Evolutionary conservation across 64 coral and sea anemone genomes (phyloP).

Genomic region (Trachythela sp.): DNA sequence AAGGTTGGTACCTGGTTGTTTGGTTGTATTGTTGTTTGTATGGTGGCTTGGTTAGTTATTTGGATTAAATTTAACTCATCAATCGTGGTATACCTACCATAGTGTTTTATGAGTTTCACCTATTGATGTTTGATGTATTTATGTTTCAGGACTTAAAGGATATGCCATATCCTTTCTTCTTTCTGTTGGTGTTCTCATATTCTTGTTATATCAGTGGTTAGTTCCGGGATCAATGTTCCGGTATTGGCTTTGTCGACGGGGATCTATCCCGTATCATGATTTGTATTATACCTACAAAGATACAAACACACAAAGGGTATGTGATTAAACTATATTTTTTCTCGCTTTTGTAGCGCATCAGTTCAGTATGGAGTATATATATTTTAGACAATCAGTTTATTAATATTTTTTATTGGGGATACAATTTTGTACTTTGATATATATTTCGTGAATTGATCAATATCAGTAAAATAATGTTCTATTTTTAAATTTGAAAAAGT

Average conservation of each 20-base stretch:
- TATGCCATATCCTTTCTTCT: slow-evolving; percentile 42
- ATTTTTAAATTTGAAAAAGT: no score
- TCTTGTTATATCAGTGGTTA: slow-evolving; percentile 58
- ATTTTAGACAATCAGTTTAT: no score
- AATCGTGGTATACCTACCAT: no score
- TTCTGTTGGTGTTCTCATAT: slow-evolving; percentile 13
- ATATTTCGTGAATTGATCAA: no score
- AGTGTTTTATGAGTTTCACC: not conserved
- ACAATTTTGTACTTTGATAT: no score
- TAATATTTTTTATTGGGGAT: no score
- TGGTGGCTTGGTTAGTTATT: no score
- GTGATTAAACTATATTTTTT: not conserved
- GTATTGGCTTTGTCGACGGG: slow-evolving; percentile 52
- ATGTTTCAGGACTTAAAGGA: slow-evolving; percentile 5
- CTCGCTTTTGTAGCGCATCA: not conserved
- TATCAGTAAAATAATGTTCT: no score
- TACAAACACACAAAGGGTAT: not conserved
- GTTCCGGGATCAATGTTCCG: slow-evolving; percentile 52
- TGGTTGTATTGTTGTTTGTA: no score
- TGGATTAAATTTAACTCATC: no score
- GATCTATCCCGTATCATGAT: slow-evolving; percentile 39
- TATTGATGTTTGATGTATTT: not conserved
- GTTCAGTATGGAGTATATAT: no score
- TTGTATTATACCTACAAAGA: not conserved
- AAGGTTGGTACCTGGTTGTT: no score